Evolutionary conservation across 92 coral and sea anemone species (phyloP).

Genomic region (Zoanthus solanderi): DNA sequence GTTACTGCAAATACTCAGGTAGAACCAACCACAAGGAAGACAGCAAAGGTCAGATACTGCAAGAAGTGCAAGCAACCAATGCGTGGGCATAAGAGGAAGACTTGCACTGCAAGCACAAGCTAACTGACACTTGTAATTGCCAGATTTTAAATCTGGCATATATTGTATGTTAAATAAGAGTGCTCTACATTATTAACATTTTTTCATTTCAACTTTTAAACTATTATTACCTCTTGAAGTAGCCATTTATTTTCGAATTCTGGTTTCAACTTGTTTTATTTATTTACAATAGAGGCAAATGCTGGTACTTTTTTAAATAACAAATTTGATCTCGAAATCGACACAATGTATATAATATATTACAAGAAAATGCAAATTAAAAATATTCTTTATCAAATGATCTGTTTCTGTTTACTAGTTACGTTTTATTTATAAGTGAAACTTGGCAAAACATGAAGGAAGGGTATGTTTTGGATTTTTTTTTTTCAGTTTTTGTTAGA

Average conservation of each 20-base stretch:
- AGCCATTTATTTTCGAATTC: conserved; percentile 5
- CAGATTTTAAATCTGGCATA: conserved; percentile 11
- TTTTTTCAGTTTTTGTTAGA: conserved; percentile 1
- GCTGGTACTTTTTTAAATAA: conserved; percentile 17
- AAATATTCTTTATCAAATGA: neutral
- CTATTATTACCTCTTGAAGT: conserved; percentile 20
- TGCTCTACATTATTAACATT: neutral
- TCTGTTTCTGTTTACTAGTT: neutral
- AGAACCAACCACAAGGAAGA: conserved; percentile 18
- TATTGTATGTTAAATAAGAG: neutral
- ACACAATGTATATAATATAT: neutral
- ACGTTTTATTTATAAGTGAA: neutral
- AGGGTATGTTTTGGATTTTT: neutral
- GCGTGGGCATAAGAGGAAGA: conserved; percentile 22
- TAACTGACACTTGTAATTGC: neutral
- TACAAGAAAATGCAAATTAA: conserved; percentile 5
- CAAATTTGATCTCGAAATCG: neutral
- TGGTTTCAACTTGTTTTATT: conserved; percentile 25
- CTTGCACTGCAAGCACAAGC: conserved; percentile 22
- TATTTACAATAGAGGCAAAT: conserved; percentile 9
- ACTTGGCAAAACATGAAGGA: neutral
- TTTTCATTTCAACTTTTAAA: neutral
- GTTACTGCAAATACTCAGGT: conserved; percentile 13
- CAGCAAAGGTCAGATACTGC: conserved; percentile 1
- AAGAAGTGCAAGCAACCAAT: conserved; percentile 28